A percentile compares a stretch with the other conserved stretches of the same genome.
Evolutionary conservation across 1,140 invertebrate species (phyloP).

Genomic region (Aleiodes sp.): DNA sequence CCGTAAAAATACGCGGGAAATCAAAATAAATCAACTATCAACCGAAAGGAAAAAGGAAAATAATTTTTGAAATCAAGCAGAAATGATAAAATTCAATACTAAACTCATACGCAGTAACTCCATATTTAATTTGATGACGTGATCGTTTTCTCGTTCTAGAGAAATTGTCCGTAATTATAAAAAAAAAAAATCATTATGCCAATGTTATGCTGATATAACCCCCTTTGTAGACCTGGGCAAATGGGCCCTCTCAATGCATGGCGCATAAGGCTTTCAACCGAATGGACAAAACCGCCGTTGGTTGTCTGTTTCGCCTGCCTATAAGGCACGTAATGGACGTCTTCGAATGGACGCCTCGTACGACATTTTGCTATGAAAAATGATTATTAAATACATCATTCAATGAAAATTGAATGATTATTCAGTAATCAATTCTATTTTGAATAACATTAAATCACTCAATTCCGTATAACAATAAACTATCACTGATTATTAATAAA

Average conservation of each 20-base stretch:
- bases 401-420: not conserved
- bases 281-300: conserved; percentile 1
- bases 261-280: not conserved
- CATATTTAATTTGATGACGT: too few relatives aligned
- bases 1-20: not conserved
- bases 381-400: not conserved
- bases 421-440: not conserved
- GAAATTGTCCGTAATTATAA: too few relatives aligned
- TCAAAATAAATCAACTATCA: not conserved
- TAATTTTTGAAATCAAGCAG: too few relatives aligned
- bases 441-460: too few relatives aligned
- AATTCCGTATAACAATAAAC: too few relatives aligned
- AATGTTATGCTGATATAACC: not conserved
- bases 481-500: not conserved
- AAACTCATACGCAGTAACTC: too few relatives aligned
- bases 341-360: conserved; percentile 28
- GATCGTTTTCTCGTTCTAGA: too few relatives aligned
- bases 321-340: conserved; percentile 33
- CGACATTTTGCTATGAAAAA: conserved; percentile 21
- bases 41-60: not conserved
- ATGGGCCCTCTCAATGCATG: too few relatives aligned
- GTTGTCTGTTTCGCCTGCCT: conserved; percentile 25
- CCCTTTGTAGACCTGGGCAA: not conserved
- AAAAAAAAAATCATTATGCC: too few relatives aligned
- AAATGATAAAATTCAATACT: not conserved